Evolutionary conservation across 2,113 vertebrate species (phyloP).

Genomic region (Orthonyx spaldingii): DNA sequence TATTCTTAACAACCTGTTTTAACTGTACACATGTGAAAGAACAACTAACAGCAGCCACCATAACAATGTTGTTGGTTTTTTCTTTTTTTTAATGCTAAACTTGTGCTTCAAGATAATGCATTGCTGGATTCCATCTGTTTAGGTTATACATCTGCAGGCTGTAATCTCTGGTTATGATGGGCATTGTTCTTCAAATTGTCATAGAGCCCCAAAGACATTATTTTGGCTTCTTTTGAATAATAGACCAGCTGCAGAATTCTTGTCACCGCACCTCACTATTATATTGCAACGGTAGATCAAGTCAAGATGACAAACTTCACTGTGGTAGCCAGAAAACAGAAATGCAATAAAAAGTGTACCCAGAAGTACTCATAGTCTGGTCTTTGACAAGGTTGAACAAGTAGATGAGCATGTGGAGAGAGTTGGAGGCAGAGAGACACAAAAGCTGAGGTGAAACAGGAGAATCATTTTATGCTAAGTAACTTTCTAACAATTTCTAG

Average conservation of each 20-base stretch:
- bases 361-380: neutral
- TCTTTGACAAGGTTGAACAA: neutral
- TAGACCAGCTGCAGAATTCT: neutral
- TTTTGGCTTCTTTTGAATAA: neutral
- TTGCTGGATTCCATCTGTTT: neutral
- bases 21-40: neutral
- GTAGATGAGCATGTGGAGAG: neutral
- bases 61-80: neutral
- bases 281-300: neutral
- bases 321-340: neutral
- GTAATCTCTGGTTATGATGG: neutral
- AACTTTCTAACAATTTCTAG: neutral
- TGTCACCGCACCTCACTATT: neutral
- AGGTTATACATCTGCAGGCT: neutral
- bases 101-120: neutral
- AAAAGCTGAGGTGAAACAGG: neutral
- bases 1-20: neutral
- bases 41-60: neutral
- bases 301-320: neutral
- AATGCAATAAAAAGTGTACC: neutral
- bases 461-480: neutral
- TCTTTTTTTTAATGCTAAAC: neutral
- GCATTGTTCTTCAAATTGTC: neutral
- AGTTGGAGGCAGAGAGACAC: neutral
- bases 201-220: neutral